A percentile compares a stretch with the other conserved stretches of the same genome.
Conservation (phyloP, 2,888 invertebrate genomes). For the Proisotoma minuta region DNA sequence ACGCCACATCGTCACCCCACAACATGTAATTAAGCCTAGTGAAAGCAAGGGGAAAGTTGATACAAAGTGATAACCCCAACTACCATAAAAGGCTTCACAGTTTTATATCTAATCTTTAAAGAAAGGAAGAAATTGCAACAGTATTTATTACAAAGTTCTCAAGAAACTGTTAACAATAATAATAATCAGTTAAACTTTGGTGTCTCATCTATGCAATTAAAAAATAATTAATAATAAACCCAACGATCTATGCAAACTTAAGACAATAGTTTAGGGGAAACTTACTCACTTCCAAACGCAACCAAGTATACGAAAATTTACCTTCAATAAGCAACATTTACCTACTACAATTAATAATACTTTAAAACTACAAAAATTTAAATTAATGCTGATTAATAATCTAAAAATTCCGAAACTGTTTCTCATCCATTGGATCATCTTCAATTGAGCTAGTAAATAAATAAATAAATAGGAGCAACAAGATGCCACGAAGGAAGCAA, state of each 20-base stretch:
- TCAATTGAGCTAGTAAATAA: too few relatives aligned
- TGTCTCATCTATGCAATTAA: neutral
- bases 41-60: neutral
- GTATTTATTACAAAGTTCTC: too few relatives aligned
- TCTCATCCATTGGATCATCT: conserved; percentile 17
- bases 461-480: too few relatives aligned
- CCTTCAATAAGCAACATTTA: neutral
- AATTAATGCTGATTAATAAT: neutral
- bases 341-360: neutral
- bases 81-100: neutral
- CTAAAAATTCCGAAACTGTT: neutral
- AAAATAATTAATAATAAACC: too few relatives aligned
- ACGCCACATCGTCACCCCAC: neutral
- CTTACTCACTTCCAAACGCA: neutral
- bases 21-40: neutral
- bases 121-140: neutral
- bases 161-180: too few relatives aligned
- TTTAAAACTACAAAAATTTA: neutral
- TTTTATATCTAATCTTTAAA: neutral
- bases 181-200: neutral
- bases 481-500: conserved; percentile 57
- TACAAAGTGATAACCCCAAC: too few relatives aligned
- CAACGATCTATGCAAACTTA: too few relatives aligned
- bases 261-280: too few relatives aligned
- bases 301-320: conserved; percentile 2